A percentile compares a stretch with the other conserved stretches of the same genome.
Conservation (phyloP, 2,888 invertebrate genomes). For the Hoplodrina blanda region DNA sequence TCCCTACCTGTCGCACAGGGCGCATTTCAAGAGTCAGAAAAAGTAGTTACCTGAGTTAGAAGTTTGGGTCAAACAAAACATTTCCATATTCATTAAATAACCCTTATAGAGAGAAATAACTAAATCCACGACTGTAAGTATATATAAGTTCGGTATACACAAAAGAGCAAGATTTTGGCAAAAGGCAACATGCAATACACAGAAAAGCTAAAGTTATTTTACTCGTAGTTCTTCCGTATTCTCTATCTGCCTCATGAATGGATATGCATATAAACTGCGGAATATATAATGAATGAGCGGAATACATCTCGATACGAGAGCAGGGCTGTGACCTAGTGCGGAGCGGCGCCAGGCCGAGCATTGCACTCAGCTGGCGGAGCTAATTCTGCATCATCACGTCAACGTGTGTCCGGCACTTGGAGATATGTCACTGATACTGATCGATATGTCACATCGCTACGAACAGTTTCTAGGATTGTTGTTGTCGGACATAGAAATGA, state of each 20-base stretch:
- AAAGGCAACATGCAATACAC: not conserved
- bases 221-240: conserved; percentile 20
- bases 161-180: not conserved
- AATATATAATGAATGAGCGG: conserved; percentile 57
- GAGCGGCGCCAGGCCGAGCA: conserved; percentile 61
- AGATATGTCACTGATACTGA: conserved; percentile 38
- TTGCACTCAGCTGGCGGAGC: conserved; percentile 58
- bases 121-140: not conserved
- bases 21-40: conserved; percentile 46
- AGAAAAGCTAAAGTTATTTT: not conserved
- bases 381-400: conserved; percentile 55
- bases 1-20: conserved; percentile 54
- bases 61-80: conserved; percentile 37
- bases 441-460: conserved; percentile 44
- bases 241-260: conserved; percentile 42
- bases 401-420: conserved; percentile 9
- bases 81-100: conserved; percentile 32
- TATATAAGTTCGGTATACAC: not conserved
- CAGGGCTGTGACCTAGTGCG: conserved; percentile 64
- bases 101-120: conserved; percentile 9
- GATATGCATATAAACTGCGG: conserved; percentile 19
- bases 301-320: conserved; percentile 58
- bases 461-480: conserved; percentile 25
- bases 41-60: conserved; percentile 57
- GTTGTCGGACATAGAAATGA: conserved; percentile 2